Evolutionary conservation across 2,797 vertebrate genomes (phyloP).

Genomic region (Enteromius fasciolatus): DNA sequence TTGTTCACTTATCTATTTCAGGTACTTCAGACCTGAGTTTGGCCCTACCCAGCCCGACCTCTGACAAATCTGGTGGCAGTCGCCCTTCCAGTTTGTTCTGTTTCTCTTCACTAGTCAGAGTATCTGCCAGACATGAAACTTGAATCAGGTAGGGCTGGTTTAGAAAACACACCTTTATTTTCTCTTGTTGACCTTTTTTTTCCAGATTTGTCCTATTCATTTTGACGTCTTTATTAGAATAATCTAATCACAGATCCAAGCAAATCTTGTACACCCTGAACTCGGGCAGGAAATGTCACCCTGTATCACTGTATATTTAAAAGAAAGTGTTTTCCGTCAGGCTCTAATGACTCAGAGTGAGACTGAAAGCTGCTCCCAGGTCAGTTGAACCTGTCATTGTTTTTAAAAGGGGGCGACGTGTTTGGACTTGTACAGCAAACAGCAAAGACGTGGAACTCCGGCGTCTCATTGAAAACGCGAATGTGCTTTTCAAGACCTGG

Average conservation of each 20-base stretch:
- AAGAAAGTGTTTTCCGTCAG: slow-evolving; percentile 1
- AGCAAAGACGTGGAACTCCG: background rate
- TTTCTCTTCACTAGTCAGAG: slow-evolving; percentile 53
- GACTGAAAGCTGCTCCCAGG: slow-evolving; percentile 15
- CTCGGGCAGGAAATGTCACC: background rate
- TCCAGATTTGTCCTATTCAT: background rate
- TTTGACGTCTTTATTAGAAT: background rate
- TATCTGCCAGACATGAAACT: slow-evolving; percentile 51
- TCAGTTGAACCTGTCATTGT: slow-evolving; percentile 31
- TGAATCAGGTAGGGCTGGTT: slow-evolving; percentile 60
- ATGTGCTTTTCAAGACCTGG: background rate
- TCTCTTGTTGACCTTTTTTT: slow-evolving; percentile 18
- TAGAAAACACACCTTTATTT: slow-evolving; percentile 53
- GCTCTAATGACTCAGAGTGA: background rate
- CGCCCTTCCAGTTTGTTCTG: slow-evolving; percentile 56
- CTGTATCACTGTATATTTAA: background rate
- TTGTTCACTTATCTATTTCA: slow-evolving; percentile 44
- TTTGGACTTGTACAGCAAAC: slow-evolving; percentile 33
- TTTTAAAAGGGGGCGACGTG: slow-evolving; percentile 17
- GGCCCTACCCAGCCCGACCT: slow-evolving; percentile 51
- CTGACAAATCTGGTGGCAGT: slow-evolving; percentile 46
- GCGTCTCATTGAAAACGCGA: slow-evolving; percentile 5
- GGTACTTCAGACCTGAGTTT: slow-evolving; percentile 45
- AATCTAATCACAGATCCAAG: background rate
- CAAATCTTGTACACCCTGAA: background rate